Evolutionary conservation across 2,113 vertebrate species (phyloP), one percentile per base, ranked within the genome.

Genomic region (Cavia aperea): DNA sequence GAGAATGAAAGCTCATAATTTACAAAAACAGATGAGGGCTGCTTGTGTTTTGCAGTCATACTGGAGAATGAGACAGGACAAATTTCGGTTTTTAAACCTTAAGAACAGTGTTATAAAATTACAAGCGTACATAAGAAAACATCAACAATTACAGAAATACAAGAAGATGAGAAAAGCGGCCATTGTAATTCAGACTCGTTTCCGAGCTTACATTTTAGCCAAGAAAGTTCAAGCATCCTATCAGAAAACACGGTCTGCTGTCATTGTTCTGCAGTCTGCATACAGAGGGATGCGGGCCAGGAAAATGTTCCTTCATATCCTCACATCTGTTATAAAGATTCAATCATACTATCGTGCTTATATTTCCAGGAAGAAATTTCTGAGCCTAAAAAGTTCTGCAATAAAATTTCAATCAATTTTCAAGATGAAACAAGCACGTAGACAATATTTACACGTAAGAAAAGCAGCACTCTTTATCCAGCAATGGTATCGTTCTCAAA

Each of bases 341-440:
- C 98, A 98, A 24, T 95, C 97, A n/a, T 79, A 18, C 78, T 98
- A 95, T 26, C 97, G 97, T 91, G 97, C 97, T 95, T 97, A 97
- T 3, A 0, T 94, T 1, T 62, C n/a, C 62, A 85, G 1, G 51
- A 98, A 96, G 94, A 97, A 86, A 49, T 98, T 97, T 92, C 95
- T 95, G 93, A 95, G 9, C 65, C 85, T 98, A 14, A 98, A 90
- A 96, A 54, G 33, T 5, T 94, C 97, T 12, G 26, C 95, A 2
- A 92, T 98, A 75, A 98, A 95, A 94, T 95, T 98, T 65, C 98
- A 98, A 51, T 95, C 98, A 36, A 18, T 97, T 60, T 93, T 97
- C 54, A 98, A 54, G 93, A 98, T 97, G 98, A 96, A 89, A 23
- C 97, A 82, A 77, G 65, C 77, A 58, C 95, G 0, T 2, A 95